Base-by-base conservation (phyloP, 2,113 vertebrate genomes). In the Pterocles gutturalis region DNA sequence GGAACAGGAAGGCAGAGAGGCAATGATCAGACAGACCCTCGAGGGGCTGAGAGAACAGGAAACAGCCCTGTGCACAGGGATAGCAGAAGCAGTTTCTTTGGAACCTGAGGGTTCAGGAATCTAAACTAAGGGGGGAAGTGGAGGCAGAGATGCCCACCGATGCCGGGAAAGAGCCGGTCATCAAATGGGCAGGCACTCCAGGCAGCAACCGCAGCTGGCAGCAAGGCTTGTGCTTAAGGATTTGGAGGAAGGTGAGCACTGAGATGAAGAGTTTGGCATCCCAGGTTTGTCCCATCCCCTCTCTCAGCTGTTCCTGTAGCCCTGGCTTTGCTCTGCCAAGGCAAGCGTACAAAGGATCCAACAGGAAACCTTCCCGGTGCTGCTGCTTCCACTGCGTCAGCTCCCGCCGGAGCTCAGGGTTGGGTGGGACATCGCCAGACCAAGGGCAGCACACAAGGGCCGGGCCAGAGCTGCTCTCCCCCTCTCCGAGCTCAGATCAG, bases 261-360 rank as follows among this genome's bases (percentile, higher is more conserved):
- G 10, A 89, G 58, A 34, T 10, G 6, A 12, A 49, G 29, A 7
- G 31, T 36, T 67, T 65, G 41, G 66, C 28, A 61, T 1, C 21
- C 25, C 0, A 0, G 29, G 31, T 26, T 88, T 16, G 41, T 17
- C 22, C 38, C 1, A 0, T 5, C 10, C 10, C 18, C 11, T 7
- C 49, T 5, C n/a, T 26, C 31, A 34, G 64, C 51, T 12, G 29
- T 28, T 91, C 65, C 62, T 1, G 0, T 25, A 90, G 64, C 25
- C 51, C 62, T 58, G 0, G 6, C 36, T n/a, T 54, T 2, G 17
- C 77, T 78, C 80, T 78, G 83, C 91, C 86, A 89, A 96, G 53
- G 76, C 22, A 91, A 90, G 89, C 0, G n/a, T 28, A 33, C 69
- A 64, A 43, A 75, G 33, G 69, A 94, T 71, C 89, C 65, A 91